Percentiles rank a stretch among this genome's conserved stretches.
These are phyloP conservation scores for Lumbricus terrestris DNA, from an alignment of 2,888 invertebrate species.

Conservation along the genomic window DNA sequence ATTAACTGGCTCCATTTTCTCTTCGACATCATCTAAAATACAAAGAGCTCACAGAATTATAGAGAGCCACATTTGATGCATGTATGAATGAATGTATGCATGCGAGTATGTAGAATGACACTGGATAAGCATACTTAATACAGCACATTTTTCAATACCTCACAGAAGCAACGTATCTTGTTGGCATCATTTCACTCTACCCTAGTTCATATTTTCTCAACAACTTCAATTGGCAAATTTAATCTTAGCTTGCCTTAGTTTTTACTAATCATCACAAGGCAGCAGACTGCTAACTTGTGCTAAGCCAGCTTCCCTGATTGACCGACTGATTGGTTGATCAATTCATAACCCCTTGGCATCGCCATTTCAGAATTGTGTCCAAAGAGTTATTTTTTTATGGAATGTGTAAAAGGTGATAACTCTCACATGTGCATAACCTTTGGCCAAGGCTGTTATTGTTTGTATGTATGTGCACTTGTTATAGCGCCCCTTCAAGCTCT, in stretches of 20 bases:
- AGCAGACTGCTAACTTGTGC: neutral
- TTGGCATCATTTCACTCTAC: neutral
- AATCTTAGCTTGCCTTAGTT: neutral
- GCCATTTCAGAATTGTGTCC: neutral
- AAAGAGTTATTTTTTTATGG: neutral
- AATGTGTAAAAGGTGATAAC: too few species aligned
- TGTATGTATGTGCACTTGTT: too few species aligned
- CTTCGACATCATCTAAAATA: neutral
- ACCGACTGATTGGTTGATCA: too few species aligned
- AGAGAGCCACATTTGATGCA: neutral
- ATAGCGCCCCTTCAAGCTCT: too few species aligned
- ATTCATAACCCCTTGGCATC: too few species aligned
- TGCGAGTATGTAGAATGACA: too few species aligned
- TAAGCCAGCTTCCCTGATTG: neutral
- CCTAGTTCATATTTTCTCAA: neutral
- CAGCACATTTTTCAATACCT: too few species aligned
- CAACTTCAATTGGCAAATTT: neutral
- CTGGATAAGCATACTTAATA: too few species aligned
- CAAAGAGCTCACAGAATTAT: neutral
- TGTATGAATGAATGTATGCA: neutral
- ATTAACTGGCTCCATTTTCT: neutral
- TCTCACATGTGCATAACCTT: too few species aligned
- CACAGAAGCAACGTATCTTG: too few species aligned
- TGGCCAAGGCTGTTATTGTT: too few species aligned
- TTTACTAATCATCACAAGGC: neutral